phyloP scores from a whole-genome alignment of 2,797 vertebrate species.

The Sebastes cheni region DNA sequence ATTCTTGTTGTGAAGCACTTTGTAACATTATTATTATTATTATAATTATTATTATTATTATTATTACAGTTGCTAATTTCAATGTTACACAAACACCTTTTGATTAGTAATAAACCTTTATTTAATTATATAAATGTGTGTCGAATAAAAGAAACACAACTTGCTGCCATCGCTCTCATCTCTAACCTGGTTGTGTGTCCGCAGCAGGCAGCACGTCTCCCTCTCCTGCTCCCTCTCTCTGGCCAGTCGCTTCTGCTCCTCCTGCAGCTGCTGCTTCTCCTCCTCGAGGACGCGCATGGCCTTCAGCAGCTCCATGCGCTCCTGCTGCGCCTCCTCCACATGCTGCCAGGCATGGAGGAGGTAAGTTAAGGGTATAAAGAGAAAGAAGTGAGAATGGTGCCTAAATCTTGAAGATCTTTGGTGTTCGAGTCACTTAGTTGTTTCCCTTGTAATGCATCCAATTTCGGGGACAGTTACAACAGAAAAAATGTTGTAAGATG shows the following conservation, averaged over 20 bases:
- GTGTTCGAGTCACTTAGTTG: not conserved
- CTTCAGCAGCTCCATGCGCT: constrained; percentile 92
- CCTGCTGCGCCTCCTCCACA: constrained; percentile 94
- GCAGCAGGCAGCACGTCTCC: constrained; percentile 87
- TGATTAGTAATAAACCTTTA: not conserved
- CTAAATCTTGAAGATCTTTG: not conserved
- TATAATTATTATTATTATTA: no score
- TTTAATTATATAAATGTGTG: not conserved
- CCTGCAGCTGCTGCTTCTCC: constrained; percentile 90
- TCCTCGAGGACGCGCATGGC: constrained; percentile 90
- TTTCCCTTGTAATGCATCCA: not conserved
- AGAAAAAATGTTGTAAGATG: not conserved
- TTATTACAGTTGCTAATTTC: not conserved
- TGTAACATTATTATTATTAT: no score
- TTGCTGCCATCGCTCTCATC: not conserved
- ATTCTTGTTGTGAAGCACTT: no score
- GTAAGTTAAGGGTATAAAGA: not conserved
- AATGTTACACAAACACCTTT: not conserved
- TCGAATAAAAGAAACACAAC: not conserved
- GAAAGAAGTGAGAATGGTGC: not conserved
- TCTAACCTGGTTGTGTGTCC: constrained; percentile 89
- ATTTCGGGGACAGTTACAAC: not conserved
- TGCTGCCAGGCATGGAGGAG: constrained; percentile 77
- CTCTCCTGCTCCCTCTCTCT: constrained; percentile 89
- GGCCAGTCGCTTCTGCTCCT: constrained; percentile 89